Base-by-base conservation (phyloP, 2,797 vertebrate genomes). In the Sciurus carolinensis region DNA sequence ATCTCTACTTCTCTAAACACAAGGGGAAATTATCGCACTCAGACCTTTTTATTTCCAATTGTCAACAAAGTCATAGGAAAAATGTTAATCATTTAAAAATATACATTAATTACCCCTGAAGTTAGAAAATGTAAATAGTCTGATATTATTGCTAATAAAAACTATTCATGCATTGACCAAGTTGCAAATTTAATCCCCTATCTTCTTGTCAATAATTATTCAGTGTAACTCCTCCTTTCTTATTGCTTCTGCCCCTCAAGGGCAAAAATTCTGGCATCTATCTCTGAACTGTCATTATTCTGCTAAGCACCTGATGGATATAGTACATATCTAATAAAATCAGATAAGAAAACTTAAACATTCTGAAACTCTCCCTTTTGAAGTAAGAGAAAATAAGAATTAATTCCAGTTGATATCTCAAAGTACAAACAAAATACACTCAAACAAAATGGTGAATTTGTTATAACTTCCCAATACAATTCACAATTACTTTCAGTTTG, bases 141-240 rank as follows among this genome's bases (percentile, higher is more conserved):
- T 82, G 52, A n/a, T 30, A 30, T 76, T 44, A 12, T n/a, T 77
- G 42, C 75, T 93, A 76, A 93, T 75, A 71, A 85, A 96, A 95
- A 79, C 20, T 52, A 22, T 47, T 62, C 54, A 81, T 81, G 6
- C 62, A 90, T 1, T 73, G 66, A 64, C 71, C 28, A 93, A 67
- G 33, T 52, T 91, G 26, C 8, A 93, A 73, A n/a, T 64, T 72
- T 84, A 90, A 76, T 91, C 52, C 62, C 36, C 11, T 57, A 4
- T 71, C 30, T 85, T 69, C 28, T 22, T 96, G 73, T 59, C 81
- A 94, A 72, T 75, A 86, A 85, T 82, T 79, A 95, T 30, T 90
- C 87, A 81, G 22, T 42, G 8, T 36, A 62, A 81, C 33, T 50
- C 1, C 33, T 64, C 88, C 20, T 26, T 90, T 39, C 30, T 87